A percentile compares a stretch with the other conserved stretches of the same genome.
These are phyloP conservation scores for Helicoverpa zea DNA, from an alignment of 1,140 invertebrate genomes.

Conservation along the genomic window DNA sequence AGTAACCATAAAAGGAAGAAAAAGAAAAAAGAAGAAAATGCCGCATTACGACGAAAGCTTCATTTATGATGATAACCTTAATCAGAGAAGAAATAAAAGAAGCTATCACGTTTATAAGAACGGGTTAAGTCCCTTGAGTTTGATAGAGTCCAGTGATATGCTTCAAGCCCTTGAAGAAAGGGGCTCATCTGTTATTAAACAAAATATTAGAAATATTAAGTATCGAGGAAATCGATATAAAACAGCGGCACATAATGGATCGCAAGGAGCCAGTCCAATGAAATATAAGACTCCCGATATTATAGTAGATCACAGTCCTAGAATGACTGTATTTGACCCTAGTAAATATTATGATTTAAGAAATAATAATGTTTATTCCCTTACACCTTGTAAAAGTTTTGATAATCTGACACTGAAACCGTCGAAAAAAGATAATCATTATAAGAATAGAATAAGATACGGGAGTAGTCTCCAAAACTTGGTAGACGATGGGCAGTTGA, in stretches of 20 bases:
- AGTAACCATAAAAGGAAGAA: not conserved
- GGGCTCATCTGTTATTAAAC: constrained; percentile 79
- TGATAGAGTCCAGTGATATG: constrained; percentile 69
- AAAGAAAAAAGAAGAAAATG: constrained; percentile 68
- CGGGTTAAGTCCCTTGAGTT: constrained; percentile 71
- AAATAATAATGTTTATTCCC: constrained; percentile 75
- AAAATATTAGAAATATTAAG: constrained; percentile 82
- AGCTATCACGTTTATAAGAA: constrained; percentile 85
- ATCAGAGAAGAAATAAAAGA: constrained; percentile 85
- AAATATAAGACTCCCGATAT: constrained; percentile 68
- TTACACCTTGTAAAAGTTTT: constrained; percentile 80
- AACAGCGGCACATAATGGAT: constrained; percentile 53
- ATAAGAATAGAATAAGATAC: constrained; percentile 71
- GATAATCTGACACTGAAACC: constrained; percentile 77
- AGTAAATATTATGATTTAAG: constrained; percentile 77
- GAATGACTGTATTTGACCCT: constrained; percentile 74
- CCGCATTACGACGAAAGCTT: constrained; percentile 86
- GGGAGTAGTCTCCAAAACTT: constrained; percentile 81
- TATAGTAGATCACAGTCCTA: constrained; percentile 69
- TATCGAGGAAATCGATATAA: constrained; percentile 72
- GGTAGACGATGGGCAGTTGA: constrained; percentile 71
- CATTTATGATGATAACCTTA: constrained; percentile 83
- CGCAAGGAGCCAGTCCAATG: constrained; percentile 22
- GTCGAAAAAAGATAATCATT: constrained; percentile 55
- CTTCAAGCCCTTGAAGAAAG: constrained; percentile 75